Base-by-base conservation (phyloP, 2,797 vertebrate genomes). In the Staurois parvus region DNA sequence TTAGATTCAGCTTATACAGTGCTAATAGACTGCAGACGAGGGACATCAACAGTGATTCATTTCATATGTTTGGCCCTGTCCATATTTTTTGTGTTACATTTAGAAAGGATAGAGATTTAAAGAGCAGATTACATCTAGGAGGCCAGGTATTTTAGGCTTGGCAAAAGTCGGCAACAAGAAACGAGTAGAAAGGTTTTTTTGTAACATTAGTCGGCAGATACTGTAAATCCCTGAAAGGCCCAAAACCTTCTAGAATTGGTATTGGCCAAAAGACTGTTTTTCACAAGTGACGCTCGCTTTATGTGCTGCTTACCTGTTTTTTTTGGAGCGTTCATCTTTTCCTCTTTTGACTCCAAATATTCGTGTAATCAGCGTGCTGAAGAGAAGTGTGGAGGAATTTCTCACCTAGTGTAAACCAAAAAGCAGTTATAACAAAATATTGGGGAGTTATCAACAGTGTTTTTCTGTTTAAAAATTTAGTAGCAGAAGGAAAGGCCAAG, bases 281-380 rank as follows among this genome's bases (percentile, higher is more conserved):
- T 0, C 87, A 88, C 88, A 89, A 83, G 73, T 84, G 30, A 2
- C 88, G 80, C 5, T 82, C 80, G 66, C 80, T 86, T 34, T 32
- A 91, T 87, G 85, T 67, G 42, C 82, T 85, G 59, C 90, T 91
- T 91, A 99, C 98, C 97, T 97, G 91, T 99, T 99, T 94, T 98
- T 98, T 90, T 98, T 98, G 0, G 96, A 97, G 92, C 96, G 96
- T 90, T 99, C 98, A 83, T 98, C 98, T 88, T 96, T 99, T 88
- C 94, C 97, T 90, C 95, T 97, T 94, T 99, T 98, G 90, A 99
- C 98, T 76, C 98, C 97, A 93, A 99, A 99, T 91, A 99, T 98
- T 92, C 98, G 94, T 2, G 98, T 98, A 92, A 99, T 99, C 88
- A 99, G 92, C 48, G 97, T 95, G 92, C 97, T 99, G 93, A 99